A percentile compares a stretch with the other conserved stretches of the same genome.
phyloP scores from a whole-genome alignment of 2,113 vertebrate genomes.

The Corythaeola cristata region DNA sequence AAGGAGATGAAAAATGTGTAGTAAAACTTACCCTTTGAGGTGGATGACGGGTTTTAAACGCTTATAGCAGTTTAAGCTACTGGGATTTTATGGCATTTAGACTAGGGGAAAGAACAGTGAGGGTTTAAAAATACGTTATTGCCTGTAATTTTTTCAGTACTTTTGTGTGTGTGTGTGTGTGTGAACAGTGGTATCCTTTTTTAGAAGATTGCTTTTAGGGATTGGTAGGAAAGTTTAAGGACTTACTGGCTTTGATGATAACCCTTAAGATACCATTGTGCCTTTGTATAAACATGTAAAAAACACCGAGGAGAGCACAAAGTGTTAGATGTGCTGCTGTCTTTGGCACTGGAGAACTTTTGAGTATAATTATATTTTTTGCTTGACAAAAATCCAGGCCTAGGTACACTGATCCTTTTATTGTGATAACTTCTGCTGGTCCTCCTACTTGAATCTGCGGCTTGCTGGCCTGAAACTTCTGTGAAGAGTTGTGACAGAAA shows the following conservation, averaged over 20 bases:
- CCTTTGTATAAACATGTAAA: neutral
- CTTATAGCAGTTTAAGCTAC: neutral
- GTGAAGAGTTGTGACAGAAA: neutral
- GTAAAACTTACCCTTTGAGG: neutral
- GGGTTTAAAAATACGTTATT: neutral
- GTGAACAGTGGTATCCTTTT: neutral
- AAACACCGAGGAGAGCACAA: neutral
- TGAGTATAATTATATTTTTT: neutral
- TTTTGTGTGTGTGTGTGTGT: neutral
- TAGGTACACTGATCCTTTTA: neutral
- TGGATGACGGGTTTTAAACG: neutral
- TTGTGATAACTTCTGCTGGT: neutral
- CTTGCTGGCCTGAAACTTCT: neutral
- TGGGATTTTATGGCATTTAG: neutral
- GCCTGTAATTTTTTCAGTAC: neutral
- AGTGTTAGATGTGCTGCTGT: neutral
- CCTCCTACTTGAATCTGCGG: neutral
- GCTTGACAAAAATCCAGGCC: neutral
- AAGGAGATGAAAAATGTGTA: neutral
- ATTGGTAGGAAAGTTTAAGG: constrained; percentile 17
- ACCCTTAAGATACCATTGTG: neutral
- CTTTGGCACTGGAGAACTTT: neutral
- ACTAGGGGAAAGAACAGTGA: neutral
- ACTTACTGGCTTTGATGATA: constrained; percentile 14
- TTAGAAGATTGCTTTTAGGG: neutral